phyloP scores from a whole-genome alignment of 2,888 invertebrate genomes.

The Cephus pulcher region DNA sequence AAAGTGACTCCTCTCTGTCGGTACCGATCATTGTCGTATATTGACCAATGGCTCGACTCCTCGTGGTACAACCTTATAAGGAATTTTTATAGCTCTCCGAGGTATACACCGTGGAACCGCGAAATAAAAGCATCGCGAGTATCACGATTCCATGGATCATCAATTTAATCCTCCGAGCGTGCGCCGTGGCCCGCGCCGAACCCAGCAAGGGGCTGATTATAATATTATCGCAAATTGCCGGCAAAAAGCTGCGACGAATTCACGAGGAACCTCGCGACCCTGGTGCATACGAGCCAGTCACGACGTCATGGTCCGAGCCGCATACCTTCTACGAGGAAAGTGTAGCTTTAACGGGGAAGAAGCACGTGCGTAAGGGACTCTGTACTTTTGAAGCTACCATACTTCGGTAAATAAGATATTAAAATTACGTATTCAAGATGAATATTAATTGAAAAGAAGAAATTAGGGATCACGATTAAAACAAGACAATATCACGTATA shows the following conservation, averaged over 20 bases:
- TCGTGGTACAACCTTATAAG: neutral
- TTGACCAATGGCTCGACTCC: neutral
- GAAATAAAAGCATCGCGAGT: constrained; percentile 2
- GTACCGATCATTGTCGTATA: neutral
- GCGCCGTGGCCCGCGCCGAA: constrained; percentile 26
- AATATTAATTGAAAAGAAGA: neutral
- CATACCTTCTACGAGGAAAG: neutral
- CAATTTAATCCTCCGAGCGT: constrained; percentile 39
- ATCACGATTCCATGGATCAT: constrained; percentile 46
- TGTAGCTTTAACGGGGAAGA: neutral
- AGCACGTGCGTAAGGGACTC: neutral
- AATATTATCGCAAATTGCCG: constrained; percentile 55
- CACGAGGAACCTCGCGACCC: constrained; percentile 18
- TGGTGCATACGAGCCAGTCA: neutral
- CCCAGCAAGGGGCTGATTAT: constrained; percentile 48
- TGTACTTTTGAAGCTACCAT: neutral
- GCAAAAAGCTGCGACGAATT: constrained; percentile 48
- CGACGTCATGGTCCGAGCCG: neutral
- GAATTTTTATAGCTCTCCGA: neutral
- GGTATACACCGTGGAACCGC: neutral
- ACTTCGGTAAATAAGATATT: neutral
- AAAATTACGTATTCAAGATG: neutral
- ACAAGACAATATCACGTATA: neutral
- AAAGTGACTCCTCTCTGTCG: neutral
- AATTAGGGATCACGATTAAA: neutral